Evolutionary conservation across 2,888 invertebrate genomes (phyloP), one percentile per base, ranked within the genome.

Genomic region (Eulithis testata): DNA sequence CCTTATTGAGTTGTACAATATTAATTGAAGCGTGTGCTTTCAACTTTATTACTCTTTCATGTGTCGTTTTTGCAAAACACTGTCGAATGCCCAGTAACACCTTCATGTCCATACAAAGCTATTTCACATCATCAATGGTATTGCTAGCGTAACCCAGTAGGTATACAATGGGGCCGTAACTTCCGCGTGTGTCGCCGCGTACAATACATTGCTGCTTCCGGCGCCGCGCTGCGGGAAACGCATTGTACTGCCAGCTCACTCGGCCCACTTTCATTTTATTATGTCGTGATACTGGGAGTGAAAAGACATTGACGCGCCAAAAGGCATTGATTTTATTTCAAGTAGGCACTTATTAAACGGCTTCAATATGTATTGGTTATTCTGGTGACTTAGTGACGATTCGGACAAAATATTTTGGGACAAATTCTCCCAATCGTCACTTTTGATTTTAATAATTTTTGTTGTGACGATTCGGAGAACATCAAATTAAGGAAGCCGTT

Each of bases 121-220:
- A 66, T 66, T 70, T 69, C 62, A 58, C 65, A 50, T 51, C 58
- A 64, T 68, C 66, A 70, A 70, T 69, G 56, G 65, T 62, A 63
- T 65, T 64, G 60, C 57, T 50, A 62, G 43, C 43, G 58, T 54
- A 66, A 65, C 67, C 59, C 52, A 59, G 27, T 31, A 60, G 47
- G 69, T 68, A 63, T 70, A 82, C 79, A 83, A 83, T 78, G 76
- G 72, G 73, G 67, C 74, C 73, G 76, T 80, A 85, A 82, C 83
- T 85, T 85, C 85, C 85, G 79, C 74, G 71, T 76, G 82, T 80
- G 81, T 79, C 73, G 73, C 74, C 66, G 60, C 68, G 72, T 80
- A 85, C 88, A 88, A 86, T 86, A 85, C 84, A 83, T 82, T 76
- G 74, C 74, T 68, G 80, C 72, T 81, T 85, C 83, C 84, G 81